Base-by-base conservation (phyloP, 2,888 invertebrate species). In the Diloba caeruleocephala region DNA sequence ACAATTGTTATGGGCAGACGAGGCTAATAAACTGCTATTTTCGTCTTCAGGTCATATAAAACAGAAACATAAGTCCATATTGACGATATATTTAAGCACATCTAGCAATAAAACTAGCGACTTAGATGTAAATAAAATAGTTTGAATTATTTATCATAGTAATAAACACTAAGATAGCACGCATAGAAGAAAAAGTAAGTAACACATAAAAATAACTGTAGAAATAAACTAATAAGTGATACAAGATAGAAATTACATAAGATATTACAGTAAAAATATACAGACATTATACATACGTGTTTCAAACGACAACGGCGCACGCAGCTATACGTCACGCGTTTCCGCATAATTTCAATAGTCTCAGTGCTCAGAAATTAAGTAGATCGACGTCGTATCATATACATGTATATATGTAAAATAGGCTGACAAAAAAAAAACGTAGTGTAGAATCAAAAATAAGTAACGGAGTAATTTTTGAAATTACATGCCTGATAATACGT, bases 161-260 rank as follows among this genome's bases (percentile, higher is more conserved):
- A 39, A 14, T 34, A 21, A 53, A 37, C 12, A 55, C 46, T 55
- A 34, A 53, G 34, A 48, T 15, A 50, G 32, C 49, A 32, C 28
- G 13, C 12, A 19, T 32, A 57, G 34, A 19, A n/a, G n/a, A 29
- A 59, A 13, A 33, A 37, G 23, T 36, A 48, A 36, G 29, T 12
- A 25, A 10, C 17, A 51, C 15, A 41, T 14, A 28, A 36, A 37
- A 49, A 38, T 70, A 68, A 65, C 50, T 61, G 66, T 78, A 72
- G 68, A 71, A 61, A 52, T 32, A 51, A 26, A 49, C 33, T 60
- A 58, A 53, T 57, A 59, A 59, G 31, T 31, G 13, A 58, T 45
- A 17, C 49, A 53, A 60, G 63, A 59, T 66, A 64, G 61, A 70
- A 73, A 67, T 73, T 62, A 67, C 62, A 62, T 70, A 67, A 72